Percentiles rank a stretch among this genome's conserved stretches.
Evolutionary conservation across 1,140 invertebrate genomes (phyloP).

Genomic region (Pogonognathellus flavescens): DNA sequence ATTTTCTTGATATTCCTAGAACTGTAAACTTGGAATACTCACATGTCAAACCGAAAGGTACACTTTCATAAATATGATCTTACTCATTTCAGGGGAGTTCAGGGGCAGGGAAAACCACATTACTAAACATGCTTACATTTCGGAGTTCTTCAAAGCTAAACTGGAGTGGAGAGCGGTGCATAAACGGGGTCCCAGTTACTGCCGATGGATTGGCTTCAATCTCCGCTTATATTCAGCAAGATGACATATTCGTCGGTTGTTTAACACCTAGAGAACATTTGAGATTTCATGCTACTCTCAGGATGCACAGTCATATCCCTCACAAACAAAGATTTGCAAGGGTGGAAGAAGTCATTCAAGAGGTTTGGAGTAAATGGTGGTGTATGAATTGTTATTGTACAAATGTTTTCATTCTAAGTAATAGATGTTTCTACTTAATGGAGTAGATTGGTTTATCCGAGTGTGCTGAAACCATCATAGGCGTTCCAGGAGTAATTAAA

Average conservation of each 20-base stretch:
- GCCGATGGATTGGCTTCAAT: conserved; percentile 69
- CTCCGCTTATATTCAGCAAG: conserved; percentile 94
- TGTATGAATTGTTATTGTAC: not conserved
- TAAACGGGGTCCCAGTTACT: conserved; percentile 68
- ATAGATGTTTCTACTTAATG: not conserved
- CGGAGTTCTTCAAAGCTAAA: conserved; percentile 69
- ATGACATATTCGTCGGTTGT: conserved; percentile 94
- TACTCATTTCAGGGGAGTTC: conserved; percentile 75
- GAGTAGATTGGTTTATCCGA: conserved; percentile 81
- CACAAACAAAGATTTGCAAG: conserved; percentile 81
- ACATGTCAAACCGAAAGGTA: too few species aligned
- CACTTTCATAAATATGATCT: conserved; percentile 72
- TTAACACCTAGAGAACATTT: conserved; percentile 87
- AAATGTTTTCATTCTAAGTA: too few species aligned
- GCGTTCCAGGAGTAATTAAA: conserved; percentile 85
- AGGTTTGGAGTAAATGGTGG: conserved; percentile 74
- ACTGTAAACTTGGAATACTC: too few species aligned
- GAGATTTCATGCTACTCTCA: conserved; percentile 83
- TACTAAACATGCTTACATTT: conserved; percentile 74
- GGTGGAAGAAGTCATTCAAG: conserved; percentile 90
- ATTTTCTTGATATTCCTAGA: too few species aligned
- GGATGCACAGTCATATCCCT: conserved; percentile 88
- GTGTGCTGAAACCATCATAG: conserved; percentile 90
- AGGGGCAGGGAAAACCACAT: conserved; percentile 68
- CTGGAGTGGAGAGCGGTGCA: conserved; percentile 34